Evolutionary conservation across 2,888 invertebrate genomes (phyloP).

Genomic region (Nymphalis urticae): DNA sequence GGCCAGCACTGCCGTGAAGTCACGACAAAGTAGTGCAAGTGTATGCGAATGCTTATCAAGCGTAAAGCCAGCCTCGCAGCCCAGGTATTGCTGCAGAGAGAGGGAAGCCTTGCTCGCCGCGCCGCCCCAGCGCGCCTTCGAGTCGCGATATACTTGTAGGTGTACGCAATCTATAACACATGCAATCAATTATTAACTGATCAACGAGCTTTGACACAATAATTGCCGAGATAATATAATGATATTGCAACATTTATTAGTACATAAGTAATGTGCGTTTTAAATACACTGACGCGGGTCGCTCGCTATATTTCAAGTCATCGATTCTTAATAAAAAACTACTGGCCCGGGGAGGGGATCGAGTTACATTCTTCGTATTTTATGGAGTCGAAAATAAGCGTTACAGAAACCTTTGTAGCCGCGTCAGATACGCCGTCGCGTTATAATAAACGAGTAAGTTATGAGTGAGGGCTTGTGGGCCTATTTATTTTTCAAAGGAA

Average conservation of each 20-base stretch:
- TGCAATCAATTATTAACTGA: background rate
- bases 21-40: constrained; percentile 92
- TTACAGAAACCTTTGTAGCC: constrained; percentile 39
- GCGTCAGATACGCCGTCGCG: constrained; percentile 16
- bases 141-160: constrained; percentile 92
- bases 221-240: background rate
- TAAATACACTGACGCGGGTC: background rate
- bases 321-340: constrained; percentile 46
- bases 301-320: constrained; percentile 29
- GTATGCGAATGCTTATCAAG: constrained; percentile 95
- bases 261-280: background rate
- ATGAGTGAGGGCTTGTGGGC: constrained; percentile 2
- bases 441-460: constrained; percentile 19
- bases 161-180: constrained; percentile 90
- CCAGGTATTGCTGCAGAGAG: constrained; percentile 91
- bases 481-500: constrained; percentile 14
- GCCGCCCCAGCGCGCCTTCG: constrained; percentile 86
- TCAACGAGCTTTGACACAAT: background rate
- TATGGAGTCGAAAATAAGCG: constrained; percentile 45
- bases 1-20: constrained; percentile 91
- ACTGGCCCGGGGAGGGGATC: constrained; percentile 36
- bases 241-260: background rate
- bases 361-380: constrained; percentile 50
- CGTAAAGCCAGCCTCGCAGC: constrained; percentile 92
- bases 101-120: constrained; percentile 88